Evolutionary conservation across 2,888 invertebrate genomes (phyloP).

Genomic region (Athrips mouffetella): DNA sequence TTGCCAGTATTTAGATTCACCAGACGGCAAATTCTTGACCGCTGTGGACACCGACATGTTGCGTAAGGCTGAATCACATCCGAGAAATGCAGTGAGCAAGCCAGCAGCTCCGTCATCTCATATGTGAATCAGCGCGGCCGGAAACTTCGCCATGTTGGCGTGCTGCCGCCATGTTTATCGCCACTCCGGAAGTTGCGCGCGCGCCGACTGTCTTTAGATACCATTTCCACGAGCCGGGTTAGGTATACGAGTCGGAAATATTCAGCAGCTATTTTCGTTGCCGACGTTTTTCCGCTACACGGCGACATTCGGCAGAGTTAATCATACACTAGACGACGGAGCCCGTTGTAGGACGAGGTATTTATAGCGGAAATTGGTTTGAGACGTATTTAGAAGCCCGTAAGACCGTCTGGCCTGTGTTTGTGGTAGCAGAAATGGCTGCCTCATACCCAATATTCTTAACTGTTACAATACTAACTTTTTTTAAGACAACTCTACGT

Average conservation of each 20-base stretch:
- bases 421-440: slow-evolving; percentile 27
- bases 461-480: no score
- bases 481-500: no score
- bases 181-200: slow-evolving; percentile 75
- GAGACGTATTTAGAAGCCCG: slow-evolving; percentile 52
- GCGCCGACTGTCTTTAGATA: slow-evolving; percentile 70
- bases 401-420: slow-evolving; percentile 47
- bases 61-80: slow-evolving; percentile 71
- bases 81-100: slow-evolving; percentile 73
- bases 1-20: slow-evolving; percentile 32
- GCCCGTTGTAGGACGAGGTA: slow-evolving; percentile 51
- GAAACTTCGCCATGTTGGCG: slow-evolving; percentile 76
- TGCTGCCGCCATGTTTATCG: slow-evolving; percentile 72
- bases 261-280: slow-evolving; percentile 65
- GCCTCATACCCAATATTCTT: slow-evolving; percentile 3
- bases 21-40: slow-evolving; percentile 52
- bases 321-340: slow-evolving; percentile 66
- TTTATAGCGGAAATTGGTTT: slow-evolving; percentile 61
- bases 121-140: slow-evolving; percentile 74
- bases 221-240: slow-evolving; percentile 64
- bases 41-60: slow-evolving; percentile 60
- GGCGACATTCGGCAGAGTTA: slow-evolving; percentile 67
- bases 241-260: slow-evolving; percentile 69
- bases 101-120: slow-evolving; percentile 59
- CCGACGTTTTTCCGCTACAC: slow-evolving; percentile 71